A percentile compares a stretch with the other conserved stretches of the same genome.
Conservation (phyloP, 1,140 invertebrate species). For the Streblospio benedicti region DNA sequence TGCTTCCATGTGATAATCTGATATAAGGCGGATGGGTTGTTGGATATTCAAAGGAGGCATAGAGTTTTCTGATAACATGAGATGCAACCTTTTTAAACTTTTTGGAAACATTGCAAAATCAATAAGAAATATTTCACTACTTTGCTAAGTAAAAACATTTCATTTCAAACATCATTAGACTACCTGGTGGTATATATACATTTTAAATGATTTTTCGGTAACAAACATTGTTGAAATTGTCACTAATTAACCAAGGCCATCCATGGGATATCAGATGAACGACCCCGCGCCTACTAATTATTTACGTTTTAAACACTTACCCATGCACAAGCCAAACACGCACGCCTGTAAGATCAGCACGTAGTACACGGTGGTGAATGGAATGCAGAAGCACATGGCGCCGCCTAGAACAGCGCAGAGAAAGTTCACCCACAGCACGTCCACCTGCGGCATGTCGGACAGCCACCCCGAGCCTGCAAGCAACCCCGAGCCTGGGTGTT, state of each 20-base stretch:
- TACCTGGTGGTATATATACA: background rate
- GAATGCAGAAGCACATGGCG: conserved; percentile 69
- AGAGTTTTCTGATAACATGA: too few relatives aligned
- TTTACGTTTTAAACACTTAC: conserved; percentile 78
- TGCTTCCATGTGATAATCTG: background rate
- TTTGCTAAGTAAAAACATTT: background rate
- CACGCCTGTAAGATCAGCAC: conserved; percentile 70
- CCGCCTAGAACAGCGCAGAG: conserved; percentile 80
- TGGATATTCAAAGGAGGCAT: too few relatives aligned
- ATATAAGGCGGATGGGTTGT: background rate
- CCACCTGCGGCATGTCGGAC: conserved; percentile 53
- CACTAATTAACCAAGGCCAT: conserved; percentile 33
- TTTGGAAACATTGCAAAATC: too few relatives aligned
- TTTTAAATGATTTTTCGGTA: background rate
- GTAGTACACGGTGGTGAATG: conserved; percentile 66
- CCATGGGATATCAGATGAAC: conserved; percentile 50
- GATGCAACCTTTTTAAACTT: too few relatives aligned
- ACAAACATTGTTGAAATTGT: background rate
- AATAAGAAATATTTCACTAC: background rate
- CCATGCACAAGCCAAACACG: conserved; percentile 85
- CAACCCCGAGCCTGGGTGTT: too few relatives aligned
- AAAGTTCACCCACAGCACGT: conserved; percentile 83
- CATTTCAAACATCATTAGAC: background rate
- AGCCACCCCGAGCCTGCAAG: conserved; percentile 40
- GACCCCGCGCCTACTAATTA: conserved; percentile 50